phyloP scores from a whole-genome alignment of 2,797 vertebrate species.

The Sebastes taczanowskii region DNA sequence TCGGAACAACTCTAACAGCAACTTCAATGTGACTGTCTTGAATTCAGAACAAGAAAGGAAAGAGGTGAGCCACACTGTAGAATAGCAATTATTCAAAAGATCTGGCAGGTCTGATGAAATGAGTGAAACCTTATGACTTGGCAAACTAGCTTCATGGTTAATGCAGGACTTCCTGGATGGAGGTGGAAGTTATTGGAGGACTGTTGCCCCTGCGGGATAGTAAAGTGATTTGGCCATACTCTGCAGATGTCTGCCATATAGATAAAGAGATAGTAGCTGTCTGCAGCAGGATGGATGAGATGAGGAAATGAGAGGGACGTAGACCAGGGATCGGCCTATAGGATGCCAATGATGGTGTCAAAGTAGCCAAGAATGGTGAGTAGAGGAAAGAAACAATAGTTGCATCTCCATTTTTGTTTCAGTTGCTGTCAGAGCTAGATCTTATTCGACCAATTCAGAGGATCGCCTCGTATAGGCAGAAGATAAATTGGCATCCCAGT shows the following conservation, averaged over 20 bases:
- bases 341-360: conserved; percentile 41
- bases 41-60: conserved; percentile 60
- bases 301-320: conserved; percentile 72
- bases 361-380: conserved; percentile 28
- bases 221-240: conserved; percentile 64
- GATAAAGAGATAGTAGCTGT: conserved; percentile 65
- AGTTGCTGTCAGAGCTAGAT: conserved; percentile 1
- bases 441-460: conserved; percentile 3
- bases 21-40: conserved; percentile 38
- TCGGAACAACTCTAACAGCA: too few relatives aligned
- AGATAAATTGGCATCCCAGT: conserved; percentile 59
- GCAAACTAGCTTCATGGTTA: conserved; percentile 70
- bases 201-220: conserved; percentile 40
- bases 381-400: not conserved
- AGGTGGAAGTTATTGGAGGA: conserved; percentile 61
- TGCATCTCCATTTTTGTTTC: conserved; percentile 7
- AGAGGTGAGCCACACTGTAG: conserved; percentile 39
- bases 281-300: conserved; percentile 72
- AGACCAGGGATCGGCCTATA: conserved; percentile 32
- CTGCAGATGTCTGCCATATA: conserved; percentile 51
- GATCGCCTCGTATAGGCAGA: conserved; percentile 31
- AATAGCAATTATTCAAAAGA: conserved; percentile 65
- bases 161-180: conserved; percentile 68
- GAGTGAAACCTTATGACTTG: conserved; percentile 69
- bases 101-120: conserved; percentile 65